These are phyloP conservation scores for Sander lucioperca DNA, from an alignment of 2,113 vertebrate genomes.

Conservation along the genomic window DNA sequence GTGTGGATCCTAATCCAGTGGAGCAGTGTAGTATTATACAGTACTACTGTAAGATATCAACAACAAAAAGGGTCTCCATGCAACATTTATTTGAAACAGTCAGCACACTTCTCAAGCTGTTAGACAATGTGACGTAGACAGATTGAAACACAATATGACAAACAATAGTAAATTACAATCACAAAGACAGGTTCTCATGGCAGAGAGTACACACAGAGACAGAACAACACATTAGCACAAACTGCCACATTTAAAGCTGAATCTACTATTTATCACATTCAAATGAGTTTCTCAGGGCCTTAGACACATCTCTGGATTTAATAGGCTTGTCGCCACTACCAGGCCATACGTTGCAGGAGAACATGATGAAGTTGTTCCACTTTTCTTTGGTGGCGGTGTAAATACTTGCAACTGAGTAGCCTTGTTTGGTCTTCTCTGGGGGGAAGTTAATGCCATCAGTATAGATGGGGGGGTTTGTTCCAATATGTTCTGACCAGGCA, in stretches of 20 bases:
- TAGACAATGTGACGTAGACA: constrained; percentile 39
- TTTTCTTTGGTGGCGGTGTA: constrained; percentile 6
- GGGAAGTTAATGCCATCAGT: background rate
- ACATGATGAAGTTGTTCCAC: accelerated
- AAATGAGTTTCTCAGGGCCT: accelerated
- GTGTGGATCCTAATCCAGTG: background rate
- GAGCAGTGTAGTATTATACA: background rate
- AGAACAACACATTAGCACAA: constrained; percentile 19
- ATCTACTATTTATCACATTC: background rate
- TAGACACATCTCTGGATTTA: accelerated
- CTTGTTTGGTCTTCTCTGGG: background rate
- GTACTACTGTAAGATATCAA: background rate
- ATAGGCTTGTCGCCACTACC: accelerated
- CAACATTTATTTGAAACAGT: constrained; percentile 59
- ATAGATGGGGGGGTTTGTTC: accelerated
- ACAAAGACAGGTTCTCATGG: background rate
- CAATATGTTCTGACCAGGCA: background rate
- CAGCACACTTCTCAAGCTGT: constrained; percentile 20
- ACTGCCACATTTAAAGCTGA: constrained; percentile 10
- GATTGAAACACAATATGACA: background rate
- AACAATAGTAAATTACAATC: constrained; percentile 1
- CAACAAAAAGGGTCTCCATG: constrained; percentile 38
- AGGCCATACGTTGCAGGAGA: constrained; percentile 1
- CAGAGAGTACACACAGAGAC: constrained; percentile 8
- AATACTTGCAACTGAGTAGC: constrained; percentile 27